Conservation (phyloP, 2,888 invertebrate genomes). For the Caenorhabditis sp. region DNA sequence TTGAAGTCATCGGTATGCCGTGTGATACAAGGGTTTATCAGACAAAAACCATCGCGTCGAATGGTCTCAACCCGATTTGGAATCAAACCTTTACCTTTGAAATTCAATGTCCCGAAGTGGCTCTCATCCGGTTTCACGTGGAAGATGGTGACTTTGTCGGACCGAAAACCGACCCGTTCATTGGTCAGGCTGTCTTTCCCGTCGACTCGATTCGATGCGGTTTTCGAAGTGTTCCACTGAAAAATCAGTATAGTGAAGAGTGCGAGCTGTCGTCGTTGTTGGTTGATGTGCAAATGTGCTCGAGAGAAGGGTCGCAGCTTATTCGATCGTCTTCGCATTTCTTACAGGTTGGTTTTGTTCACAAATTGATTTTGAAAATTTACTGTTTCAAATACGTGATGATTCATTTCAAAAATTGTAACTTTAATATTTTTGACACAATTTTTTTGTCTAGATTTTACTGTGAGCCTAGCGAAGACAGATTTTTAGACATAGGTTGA, state of each 20-base stretch:
- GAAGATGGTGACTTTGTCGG: conserved; percentile 94
- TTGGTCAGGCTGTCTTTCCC: conserved; percentile 93
- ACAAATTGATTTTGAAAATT: no score
- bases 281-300: conserved; percentile 79
- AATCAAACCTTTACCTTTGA: conserved; percentile 86
- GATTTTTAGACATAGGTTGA: no score
- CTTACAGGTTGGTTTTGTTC: conserved; percentile 27
- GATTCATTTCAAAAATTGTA: no score
- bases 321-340: conserved; percentile 39
- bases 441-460: no score
- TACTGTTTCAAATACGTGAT: no score
- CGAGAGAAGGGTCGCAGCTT: conserved; percentile 36
- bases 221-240: conserved; percentile 87
- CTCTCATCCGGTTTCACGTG: conserved; percentile 79
- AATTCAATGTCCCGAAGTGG: conserved; percentile 83
- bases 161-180: conserved; percentile 84
- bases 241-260: conserved; percentile 89
- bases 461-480: no score
- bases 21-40: conserved; percentile 77
- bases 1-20: conserved; percentile 64
- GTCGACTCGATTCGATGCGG: conserved; percentile 75
- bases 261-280: conserved; percentile 88
- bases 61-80: conserved; percentile 93
- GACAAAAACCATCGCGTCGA: conserved; percentile 87
- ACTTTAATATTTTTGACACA: no score